Evolutionary conservation across 2,888 invertebrate genomes (phyloP).

Genomic region (Dicranocentrus wangi): DNA sequence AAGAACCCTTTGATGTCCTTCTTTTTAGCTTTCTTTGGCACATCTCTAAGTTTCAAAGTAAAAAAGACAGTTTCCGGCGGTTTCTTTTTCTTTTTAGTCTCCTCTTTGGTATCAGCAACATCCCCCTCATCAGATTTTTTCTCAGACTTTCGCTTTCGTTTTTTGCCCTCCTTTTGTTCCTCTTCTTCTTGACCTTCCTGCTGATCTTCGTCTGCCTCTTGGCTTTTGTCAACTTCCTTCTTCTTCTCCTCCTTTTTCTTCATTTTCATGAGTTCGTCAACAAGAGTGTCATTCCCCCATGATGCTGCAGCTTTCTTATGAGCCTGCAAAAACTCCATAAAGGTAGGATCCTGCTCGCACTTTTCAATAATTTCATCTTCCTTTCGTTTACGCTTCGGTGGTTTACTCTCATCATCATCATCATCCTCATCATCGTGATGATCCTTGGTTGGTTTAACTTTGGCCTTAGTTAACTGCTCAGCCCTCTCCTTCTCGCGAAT

Average conservation of each 20-base stretch:
- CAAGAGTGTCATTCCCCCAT: conserved; percentile 71
- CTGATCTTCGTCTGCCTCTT: conserved; percentile 74
- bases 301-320: conserved; percentile 78
- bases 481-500: conserved; percentile 70
- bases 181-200: conserved; percentile 74
- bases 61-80: conserved; percentile 76
- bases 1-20: conserved; percentile 90
- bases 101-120: neutral
- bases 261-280: conserved; percentile 72
- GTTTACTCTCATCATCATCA: conserved; percentile 73
- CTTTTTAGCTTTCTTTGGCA: conserved; percentile 87
- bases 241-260: conserved; percentile 64
- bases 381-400: conserved; percentile 75
- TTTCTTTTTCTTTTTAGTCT: conserved; percentile 73
- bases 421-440: no score
- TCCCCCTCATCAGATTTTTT: conserved; percentile 63
- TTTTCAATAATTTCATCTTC: conserved; percentile 82
- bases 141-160: conserved; percentile 74
- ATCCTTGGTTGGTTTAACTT: conserved; percentile 21
- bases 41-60: conserved; percentile 84
- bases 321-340: conserved; percentile 91
- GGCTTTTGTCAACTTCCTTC: conserved; percentile 41
- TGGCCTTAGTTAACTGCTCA: no score
- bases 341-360: conserved; percentile 91
- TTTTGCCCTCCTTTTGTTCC: conserved; percentile 72